Evolutionary conservation across 2,797 vertebrate genomes (phyloP), one percentile per base, ranked within the genome.

Genomic region (Octomys mimax): DNA sequence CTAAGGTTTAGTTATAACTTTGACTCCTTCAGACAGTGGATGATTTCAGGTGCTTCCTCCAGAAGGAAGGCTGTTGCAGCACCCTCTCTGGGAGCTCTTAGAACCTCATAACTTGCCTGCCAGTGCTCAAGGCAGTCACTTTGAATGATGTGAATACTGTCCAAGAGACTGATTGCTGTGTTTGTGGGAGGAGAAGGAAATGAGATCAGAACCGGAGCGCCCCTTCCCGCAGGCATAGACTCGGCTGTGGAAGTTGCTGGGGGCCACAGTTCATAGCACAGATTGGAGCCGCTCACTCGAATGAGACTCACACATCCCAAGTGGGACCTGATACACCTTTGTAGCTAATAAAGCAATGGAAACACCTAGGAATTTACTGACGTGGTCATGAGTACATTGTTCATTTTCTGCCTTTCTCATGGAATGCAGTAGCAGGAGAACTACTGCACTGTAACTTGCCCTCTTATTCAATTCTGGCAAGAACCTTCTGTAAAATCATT

Each of bases 371-470:
- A 54, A 95, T 87, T 5, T 68, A 42, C 95, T 22, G 52, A 89
- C 59, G 61, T 9, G 11, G 87, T 68, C 31, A 33, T 5, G 11
- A 73, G 71, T 91, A 64, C 46, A 71, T 77, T 95, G 75, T 82
- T 96, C 89, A 71, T 95, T 97, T 96, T 96, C 83, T 82, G 16
- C 83, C 90, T 94, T 94, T 92, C 52, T 75, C 79, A n/a, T 78
- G 77, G 85, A 94, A 93, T 36, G 46, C 28, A 66, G 66, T 49
- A 77, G 82, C 28, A 83, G 52, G 39, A 86, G 31, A 64, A 52
- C n/a, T 62, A 57, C 80, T 81, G 31, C 62, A n/a, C 81, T 62
- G 24, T 78, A 70, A 87, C 78, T 96, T 84, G 75, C 66, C 66
- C 82, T 97, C 70, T 49, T 78, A 78, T 54, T 96, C 75, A 89